Base-by-base conservation (phyloP, 2,888 invertebrate species). In the Drosophila gaucha region DNA sequence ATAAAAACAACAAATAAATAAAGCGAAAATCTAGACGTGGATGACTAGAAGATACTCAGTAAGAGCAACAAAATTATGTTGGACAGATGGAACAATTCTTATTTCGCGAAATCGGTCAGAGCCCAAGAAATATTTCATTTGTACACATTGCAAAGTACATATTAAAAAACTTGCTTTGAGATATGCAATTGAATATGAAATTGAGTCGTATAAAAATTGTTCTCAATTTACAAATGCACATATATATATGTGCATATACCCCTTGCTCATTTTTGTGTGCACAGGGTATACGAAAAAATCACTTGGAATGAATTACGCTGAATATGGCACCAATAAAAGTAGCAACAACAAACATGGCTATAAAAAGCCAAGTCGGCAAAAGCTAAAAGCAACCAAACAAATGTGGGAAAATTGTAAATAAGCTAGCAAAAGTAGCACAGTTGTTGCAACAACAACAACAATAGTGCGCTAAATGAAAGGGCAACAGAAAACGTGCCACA, bases 331-430 rank as follows among this genome's bases (percentile, higher is more conserved):
- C 68, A 79, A 80, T 77, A 79, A 83, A 74, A 49, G 31, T 56
- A 60, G 54, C 50, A 63, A 18, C 44, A 58, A 26, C 46, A 52
- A 74, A 58, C 51, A 33, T 12, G 33, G 50, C 62, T 22, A 73
- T 49, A 64, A 55, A 66, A 52, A 52, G 59, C 41, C 41, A 64
- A 57, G 54, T 67, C 50, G 59, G 63, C 67, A 64, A 49, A 57
- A 70, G 50, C 60, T 51, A 57, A 77, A 66, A 57, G 67, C 70
- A 56, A 41, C 54, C 39, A 16, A 63, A 50, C 49, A 69, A 82
- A 82, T 78, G 76, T 78, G 74, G 67, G 76, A 76, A 82, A 76
- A 54, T 69, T 75, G 67, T 73, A 73, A 76, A 78, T 82, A 78
- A 73, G 60, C 52, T 43, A 63, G 55, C 47, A 66, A 78, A 80